phyloP scores from a whole-genome alignment of 53 echinoderm and acorn worm species.

The Hippasteria phrygiana region DNA sequence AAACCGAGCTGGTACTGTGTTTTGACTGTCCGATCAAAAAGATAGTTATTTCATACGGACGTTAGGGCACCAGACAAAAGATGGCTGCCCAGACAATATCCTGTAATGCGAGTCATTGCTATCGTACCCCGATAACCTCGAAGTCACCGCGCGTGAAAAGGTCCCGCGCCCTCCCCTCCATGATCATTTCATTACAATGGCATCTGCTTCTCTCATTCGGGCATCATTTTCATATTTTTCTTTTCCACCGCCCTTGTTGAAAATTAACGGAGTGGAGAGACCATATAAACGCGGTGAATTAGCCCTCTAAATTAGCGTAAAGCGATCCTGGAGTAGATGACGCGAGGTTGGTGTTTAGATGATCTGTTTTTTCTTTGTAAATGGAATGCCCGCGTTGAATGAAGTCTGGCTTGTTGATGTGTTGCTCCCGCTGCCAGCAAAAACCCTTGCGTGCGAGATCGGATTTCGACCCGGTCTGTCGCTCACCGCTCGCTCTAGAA shows the following conservation, averaged over 20 bases:
- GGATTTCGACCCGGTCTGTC: slow-evolving; percentile 11
- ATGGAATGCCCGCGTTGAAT: background rate
- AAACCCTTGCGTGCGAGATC: slow-evolving; percentile 2
- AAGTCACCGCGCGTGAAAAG: background rate
- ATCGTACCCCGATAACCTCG: slow-evolving; percentile 5
- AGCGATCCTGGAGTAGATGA: slow-evolving; percentile 22
- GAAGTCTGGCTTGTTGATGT: background rate
- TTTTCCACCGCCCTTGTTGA: slow-evolving; percentile 33
- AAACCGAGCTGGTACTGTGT: background rate
- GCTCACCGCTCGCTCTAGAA: background rate
- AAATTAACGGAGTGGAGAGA: slow-evolving; percentile 24
- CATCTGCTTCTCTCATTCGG: slow-evolving; percentile 46
- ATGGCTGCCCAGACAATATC: background rate
- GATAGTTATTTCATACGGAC: background rate
- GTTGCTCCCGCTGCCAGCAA: background rate
- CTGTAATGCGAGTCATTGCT: background rate
- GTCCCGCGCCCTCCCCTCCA: background rate
- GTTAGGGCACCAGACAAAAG: slow-evolving; percentile 1
- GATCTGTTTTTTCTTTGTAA: too few relatives aligned
- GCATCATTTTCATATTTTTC: slow-evolving; percentile 43
- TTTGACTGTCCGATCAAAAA: background rate
- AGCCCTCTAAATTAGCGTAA: slow-evolving; percentile 53
- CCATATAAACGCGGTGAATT: slow-evolving; percentile 31
- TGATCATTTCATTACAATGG: background rate
- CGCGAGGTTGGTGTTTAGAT: background rate